Conservation (phyloP, 2,888 invertebrate species). For the Chrysomela aeneicollis region DNA sequence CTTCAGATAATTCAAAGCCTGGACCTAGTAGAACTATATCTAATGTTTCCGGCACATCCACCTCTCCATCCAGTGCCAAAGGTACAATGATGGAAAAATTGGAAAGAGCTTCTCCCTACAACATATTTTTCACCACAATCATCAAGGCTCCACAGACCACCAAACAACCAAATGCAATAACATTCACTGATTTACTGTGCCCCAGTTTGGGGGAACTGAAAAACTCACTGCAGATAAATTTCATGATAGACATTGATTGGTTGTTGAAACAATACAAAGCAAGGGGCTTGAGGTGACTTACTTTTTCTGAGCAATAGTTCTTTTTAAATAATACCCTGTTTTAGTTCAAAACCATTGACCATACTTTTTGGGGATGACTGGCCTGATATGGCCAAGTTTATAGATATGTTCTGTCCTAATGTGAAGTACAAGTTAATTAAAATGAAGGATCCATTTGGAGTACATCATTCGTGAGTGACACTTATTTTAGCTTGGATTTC, state of each 20-base stretch:
- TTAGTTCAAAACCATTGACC: conserved; percentile 73
- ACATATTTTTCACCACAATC: conserved; percentile 79
- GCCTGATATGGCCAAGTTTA: conserved; percentile 60
- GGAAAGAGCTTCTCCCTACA: conserved; percentile 73
- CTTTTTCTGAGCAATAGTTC: conserved; percentile 21
- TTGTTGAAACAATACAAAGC: conserved; percentile 84
- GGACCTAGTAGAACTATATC: conserved; percentile 4
- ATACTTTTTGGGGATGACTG: conserved; percentile 80
- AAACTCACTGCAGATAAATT: conserved; percentile 86
- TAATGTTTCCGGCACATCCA: not conserved
- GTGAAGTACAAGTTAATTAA: conserved; percentile 73
- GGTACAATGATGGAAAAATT: conserved; percentile 74
- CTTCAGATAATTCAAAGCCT: conserved; percentile 2
- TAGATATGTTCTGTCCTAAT: conserved; percentile 67
- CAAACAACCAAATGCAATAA: conserved; percentile 71
- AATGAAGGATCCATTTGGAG: conserved; percentile 82
- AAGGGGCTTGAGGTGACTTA: conserved; percentile 73
- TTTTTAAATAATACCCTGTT: conserved; percentile 18
- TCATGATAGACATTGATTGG: conserved; percentile 93
- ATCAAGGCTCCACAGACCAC: conserved; percentile 71
- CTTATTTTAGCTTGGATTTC: not conserved
- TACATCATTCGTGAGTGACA: conserved; percentile 81
- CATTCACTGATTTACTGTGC: conserved; percentile 80
- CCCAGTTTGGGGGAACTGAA: conserved; percentile 78
- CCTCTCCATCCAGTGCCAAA: not conserved